These are phyloP conservation scores for Drosophila sp. DNA, from an alignment of 1,140 invertebrate genomes.

Conservation along the genomic window DNA sequence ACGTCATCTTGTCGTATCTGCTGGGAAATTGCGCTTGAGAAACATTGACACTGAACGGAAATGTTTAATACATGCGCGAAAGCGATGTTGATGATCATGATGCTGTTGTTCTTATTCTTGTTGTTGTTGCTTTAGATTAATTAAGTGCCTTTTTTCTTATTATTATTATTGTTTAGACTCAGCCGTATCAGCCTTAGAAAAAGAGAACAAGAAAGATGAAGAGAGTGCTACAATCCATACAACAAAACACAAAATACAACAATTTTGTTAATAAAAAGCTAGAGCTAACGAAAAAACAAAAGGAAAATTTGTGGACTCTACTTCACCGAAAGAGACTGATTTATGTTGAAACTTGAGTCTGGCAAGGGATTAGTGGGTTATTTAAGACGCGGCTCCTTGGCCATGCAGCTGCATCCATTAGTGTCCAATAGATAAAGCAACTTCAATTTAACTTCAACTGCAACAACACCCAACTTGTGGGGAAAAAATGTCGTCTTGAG, in stretches of 20 bases:
- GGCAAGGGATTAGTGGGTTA: constrained; percentile 74
- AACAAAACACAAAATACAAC: background rate
- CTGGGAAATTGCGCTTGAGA: constrained; percentile 69
- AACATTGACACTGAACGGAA: constrained; percentile 83
- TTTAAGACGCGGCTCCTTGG: constrained; percentile 39
- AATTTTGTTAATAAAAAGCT: constrained; percentile 18
- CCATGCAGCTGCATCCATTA: constrained; percentile 73
- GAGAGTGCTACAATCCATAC: constrained; percentile 26
- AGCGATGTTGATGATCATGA: constrained; percentile 49
- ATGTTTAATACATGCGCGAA: constrained; percentile 81
- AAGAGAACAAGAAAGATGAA: constrained; percentile 7
- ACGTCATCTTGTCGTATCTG: constrained; percentile 55
- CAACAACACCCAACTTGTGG: background rate
- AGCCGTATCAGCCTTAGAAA: constrained; percentile 40
- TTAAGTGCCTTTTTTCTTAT: constrained; percentile 57
- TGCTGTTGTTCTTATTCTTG: constrained; percentile 17
- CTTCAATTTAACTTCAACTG: constrained; percentile 13
- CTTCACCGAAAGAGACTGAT: constrained; percentile 43
- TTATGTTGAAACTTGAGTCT: constrained; percentile 68
- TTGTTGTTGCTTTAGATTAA: constrained; percentile 62
- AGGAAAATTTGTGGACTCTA: constrained; percentile 1
- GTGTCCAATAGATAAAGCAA: constrained; percentile 66
- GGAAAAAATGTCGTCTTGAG: constrained; percentile 13
- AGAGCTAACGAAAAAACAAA: constrained; percentile 22
- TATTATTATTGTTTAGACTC: constrained; percentile 59